Base-by-base conservation (phyloP, 2,113 vertebrate species). In the Saccopteryx bilineata region DNA sequence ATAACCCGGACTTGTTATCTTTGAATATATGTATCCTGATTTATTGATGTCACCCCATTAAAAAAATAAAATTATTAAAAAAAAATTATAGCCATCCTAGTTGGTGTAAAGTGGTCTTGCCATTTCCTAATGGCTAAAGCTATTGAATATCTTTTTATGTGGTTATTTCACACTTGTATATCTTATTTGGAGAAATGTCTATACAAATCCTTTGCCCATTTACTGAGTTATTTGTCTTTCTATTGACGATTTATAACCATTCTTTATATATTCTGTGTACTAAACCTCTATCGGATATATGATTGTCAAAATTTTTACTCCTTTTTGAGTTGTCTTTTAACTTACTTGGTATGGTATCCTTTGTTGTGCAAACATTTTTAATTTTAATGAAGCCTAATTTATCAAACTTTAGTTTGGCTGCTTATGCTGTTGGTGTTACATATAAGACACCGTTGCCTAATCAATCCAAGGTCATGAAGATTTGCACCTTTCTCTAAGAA, bases 161-260 rank as follows among this genome's bases (percentile, higher is more conserved):
- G 5, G 31, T 39, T 84, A 88, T 85, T 94, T 60, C 10, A 33
- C 17, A 23, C 17, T 90, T 76, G 13, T 39, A 1, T 54, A 76
- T 90, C 19, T 88, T 79, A 52, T 68, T 60, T 26, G 33, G 58
- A 89, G 50, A 96, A 89, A 79, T 23, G 9, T 84, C 33, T 71
- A 3, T 56, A 89, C 13, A 50, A 46, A 66, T 89, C 19, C 21
- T 19, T 81, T 76, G 5, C 31, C 7, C 7, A 24, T 76, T 54
- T 86, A 65, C 74, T 80, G 31, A 5, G 4, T 66, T 68, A 71
- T 9, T 75, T 90, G 46, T 85, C 9, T 63, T 85, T 60, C 71
- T 61, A 68, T 76, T 72, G 9, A 66, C 76, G n/a, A 54, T n/a
- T 39, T 69, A 0, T 15, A 66, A 71, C 79, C 33, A 0, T 90